A percentile compares a stretch with the other conserved stretches of the same genome.
Evolutionary conservation across 37 sponge, comb jelly and placozoan species (phyloP).

Genomic region (Haliclona indistincta): DNA sequence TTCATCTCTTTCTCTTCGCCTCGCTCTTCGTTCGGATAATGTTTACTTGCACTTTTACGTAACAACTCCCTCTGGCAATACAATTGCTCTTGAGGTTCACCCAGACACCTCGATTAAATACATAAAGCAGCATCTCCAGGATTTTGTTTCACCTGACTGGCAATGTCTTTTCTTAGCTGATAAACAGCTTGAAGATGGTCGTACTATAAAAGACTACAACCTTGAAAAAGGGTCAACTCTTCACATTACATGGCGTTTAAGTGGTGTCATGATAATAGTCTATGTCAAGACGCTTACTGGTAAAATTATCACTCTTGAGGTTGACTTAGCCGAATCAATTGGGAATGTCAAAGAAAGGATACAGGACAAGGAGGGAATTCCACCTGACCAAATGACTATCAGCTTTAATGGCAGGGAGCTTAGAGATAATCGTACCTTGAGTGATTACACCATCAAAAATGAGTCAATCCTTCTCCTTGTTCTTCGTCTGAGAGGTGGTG

Average conservation of each 20-base stretch:
- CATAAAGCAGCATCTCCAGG: constrained; percentile 52
- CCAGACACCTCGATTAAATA: too few relatives aligned
- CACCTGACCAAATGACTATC: constrained; percentile 81
- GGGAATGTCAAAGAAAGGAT: constrained; percentile 96
- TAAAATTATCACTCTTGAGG: constrained; percentile 96
- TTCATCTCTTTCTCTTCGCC: constrained; percentile 78
- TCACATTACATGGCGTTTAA: constrained; percentile 13
- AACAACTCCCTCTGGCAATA: neutral
- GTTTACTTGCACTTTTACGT: constrained; percentile 19
- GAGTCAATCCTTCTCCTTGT: too few relatives aligned
- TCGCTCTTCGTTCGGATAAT: neutral
- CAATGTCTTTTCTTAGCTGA: too few relatives aligned
- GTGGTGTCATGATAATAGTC: neutral
- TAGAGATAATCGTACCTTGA: too few relatives aligned
- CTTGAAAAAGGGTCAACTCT: constrained; percentile 42
- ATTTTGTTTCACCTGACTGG: too few relatives aligned
- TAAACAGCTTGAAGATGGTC: too few relatives aligned
- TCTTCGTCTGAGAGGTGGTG: too few relatives aligned
- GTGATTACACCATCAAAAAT: too few relatives aligned
- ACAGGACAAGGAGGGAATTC: constrained; percentile 97
- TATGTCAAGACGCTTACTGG: constrained; percentile 17
- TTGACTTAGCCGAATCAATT: constrained; percentile 90
- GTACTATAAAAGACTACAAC: neutral
- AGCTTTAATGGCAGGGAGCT: constrained; percentile 35
- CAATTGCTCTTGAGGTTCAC: constrained; percentile 5